Percentiles rank a stretch among this genome's conserved stretches.
Evolutionary conservation across 2,888 invertebrate species (phyloP).

Genomic region (Azorinus chamasolen): DNA sequence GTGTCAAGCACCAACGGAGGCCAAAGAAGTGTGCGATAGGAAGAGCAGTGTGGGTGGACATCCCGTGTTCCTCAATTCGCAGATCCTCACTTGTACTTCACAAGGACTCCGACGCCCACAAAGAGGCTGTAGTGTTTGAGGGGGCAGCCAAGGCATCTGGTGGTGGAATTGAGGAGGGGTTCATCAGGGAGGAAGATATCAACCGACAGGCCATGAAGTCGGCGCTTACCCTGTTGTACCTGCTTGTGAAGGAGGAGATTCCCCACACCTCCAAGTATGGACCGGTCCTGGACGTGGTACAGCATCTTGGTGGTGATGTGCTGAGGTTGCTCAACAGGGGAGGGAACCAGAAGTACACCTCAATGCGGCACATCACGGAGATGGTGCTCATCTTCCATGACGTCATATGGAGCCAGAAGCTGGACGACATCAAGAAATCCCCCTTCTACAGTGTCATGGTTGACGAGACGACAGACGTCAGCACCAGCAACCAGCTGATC

Average conservation of each 20-base stretch:
- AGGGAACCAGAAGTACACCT: too few species aligned
- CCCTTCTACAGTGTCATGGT: slow-evolving; percentile 34
- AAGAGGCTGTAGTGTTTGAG: neutral
- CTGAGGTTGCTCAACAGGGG: neutral
- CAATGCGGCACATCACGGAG: slow-evolving; percentile 33
- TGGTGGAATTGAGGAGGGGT: neutral
- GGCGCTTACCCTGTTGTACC: neutral
- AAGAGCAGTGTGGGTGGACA: neutral
- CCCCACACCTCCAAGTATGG: neutral
- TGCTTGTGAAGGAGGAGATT: neutral
- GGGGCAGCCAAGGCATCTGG: neutral
- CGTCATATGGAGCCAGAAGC: slow-evolving; percentile 8
- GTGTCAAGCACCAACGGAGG: too few species aligned
- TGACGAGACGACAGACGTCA: slow-evolving; percentile 55
- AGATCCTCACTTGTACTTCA: neutral
- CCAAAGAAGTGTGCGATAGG: neutral
- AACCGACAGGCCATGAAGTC: neutral
- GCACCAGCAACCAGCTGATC: slow-evolving; percentile 32
- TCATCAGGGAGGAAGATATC: neutral
- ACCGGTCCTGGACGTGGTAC: neutral
- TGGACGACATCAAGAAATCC: slow-evolving; percentile 6
- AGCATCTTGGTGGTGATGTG: neutral
- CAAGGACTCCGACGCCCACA: neutral
- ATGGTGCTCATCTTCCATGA: slow-evolving; percentile 2
- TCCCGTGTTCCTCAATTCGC: neutral